phyloP scores from a whole-genome alignment of 2,113 vertebrate genomes.

The Osmerus mordax region DNA sequence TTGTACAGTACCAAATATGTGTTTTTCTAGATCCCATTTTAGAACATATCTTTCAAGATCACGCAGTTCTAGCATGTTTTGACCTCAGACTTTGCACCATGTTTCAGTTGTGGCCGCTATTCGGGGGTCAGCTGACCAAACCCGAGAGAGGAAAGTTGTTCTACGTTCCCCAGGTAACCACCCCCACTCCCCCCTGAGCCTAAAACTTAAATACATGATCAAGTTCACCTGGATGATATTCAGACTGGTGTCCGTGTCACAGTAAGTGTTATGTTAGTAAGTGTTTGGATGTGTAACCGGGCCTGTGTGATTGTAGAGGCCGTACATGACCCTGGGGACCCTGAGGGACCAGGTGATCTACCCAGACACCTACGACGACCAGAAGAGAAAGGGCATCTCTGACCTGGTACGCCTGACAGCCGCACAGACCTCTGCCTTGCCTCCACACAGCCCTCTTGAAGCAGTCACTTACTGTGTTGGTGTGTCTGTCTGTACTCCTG shows the following conservation, averaged over 20 bases:
- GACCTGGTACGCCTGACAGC: constrained; percentile 76
- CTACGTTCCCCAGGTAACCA: constrained; percentile 93
- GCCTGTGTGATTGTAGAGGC: constrained; percentile 74
- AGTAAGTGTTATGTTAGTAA: too few relatives aligned
- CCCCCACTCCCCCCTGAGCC: neutral
- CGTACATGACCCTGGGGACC: constrained; percentile 95
- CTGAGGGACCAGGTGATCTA: constrained; percentile 98
- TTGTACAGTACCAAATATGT: neutral
- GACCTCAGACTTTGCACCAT: neutral
- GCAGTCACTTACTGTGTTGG: neutral
- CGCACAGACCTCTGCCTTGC: neutral
- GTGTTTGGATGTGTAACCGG: neutral
- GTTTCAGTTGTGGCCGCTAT: constrained; percentile 91
- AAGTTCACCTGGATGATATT: neutral
- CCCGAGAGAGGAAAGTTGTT: constrained; percentile 95
- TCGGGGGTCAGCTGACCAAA: constrained; percentile 92
- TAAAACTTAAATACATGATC: too few relatives aligned
- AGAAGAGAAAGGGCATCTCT: constrained; percentile 87
- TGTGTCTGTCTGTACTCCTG: neutral
- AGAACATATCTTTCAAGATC: neutral
- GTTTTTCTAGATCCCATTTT: neutral
- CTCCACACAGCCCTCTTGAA: neutral
- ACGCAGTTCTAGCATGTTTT: neutral
- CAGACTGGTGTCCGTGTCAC: neutral
- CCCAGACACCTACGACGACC: constrained; percentile 88